Percentiles rank a stretch among this genome's conserved stretches.
These are phyloP conservation scores for Anguilla megastoma DNA, from an alignment of 2,797 vertebrate species.

Conservation along the genomic window DNA sequence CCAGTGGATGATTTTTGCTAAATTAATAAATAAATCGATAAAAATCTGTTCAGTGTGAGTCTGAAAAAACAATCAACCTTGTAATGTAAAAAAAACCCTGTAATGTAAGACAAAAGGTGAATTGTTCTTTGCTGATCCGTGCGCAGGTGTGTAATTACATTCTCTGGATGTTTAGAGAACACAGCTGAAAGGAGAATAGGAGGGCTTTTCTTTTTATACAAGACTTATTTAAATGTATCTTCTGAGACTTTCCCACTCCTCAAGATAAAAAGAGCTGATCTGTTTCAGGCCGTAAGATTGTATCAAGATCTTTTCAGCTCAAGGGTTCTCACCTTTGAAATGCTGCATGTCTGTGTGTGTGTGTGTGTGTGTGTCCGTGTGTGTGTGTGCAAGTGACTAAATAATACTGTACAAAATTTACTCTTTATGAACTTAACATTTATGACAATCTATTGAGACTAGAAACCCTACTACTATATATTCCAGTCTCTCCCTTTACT, in stretches of 20 bases:
- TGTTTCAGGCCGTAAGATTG: background rate
- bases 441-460: background rate
- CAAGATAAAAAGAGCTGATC: background rate
- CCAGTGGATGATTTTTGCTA: background rate
- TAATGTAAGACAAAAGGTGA: background rate
- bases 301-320: background rate
- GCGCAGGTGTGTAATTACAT: slow-evolving; percentile 11
- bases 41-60: background rate
- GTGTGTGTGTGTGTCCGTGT: background rate
- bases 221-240: background rate
- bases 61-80: background rate
- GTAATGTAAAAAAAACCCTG: background rate
- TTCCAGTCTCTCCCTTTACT: background rate
- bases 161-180: background rate
- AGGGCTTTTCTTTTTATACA: background rate
- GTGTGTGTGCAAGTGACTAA: background rate
- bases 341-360: background rate
- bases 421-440: background rate
- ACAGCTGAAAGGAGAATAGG: background rate
- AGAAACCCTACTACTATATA: background rate
- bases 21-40: background rate
- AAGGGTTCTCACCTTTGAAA: background rate
- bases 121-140: background rate
- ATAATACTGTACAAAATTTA: background rate
- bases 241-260: background rate